Evolutionary conservation across 23 tunicate species (phyloP).

Genomic region (Ascidia mentula): DNA sequence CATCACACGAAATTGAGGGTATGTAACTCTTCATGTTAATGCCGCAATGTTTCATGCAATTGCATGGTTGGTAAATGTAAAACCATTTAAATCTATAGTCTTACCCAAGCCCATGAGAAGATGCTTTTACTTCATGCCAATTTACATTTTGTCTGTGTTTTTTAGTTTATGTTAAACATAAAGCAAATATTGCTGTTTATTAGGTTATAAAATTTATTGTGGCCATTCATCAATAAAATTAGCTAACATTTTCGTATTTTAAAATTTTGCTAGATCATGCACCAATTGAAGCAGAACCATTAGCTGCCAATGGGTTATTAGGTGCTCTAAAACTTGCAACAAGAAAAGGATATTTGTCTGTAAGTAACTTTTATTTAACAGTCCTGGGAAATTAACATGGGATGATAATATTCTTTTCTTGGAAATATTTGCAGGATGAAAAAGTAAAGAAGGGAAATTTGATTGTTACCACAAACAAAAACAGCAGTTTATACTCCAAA

Average conservation of each 20-base stretch:
- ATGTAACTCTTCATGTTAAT: neutral
- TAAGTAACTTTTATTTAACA: too few species aligned
- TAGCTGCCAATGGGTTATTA: constrained; percentile 76
- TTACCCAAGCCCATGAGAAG: too few species aligned
- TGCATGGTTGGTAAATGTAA: too few species aligned
- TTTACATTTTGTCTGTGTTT: too few species aligned
- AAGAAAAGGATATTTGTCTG: constrained; percentile 78
- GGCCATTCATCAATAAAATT: too few species aligned
- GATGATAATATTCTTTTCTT: neutral
- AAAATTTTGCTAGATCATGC: constrained; percentile 52
- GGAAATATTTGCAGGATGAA: constrained; percentile 25
- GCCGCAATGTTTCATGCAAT: too few species aligned
- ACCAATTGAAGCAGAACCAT: constrained; percentile 92
- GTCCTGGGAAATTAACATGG: neutral
- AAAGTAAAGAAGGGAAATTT: constrained; percentile 42
- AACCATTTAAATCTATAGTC: too few species aligned
- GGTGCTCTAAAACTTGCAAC: constrained; percentile 82
- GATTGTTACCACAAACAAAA: constrained; percentile 43
- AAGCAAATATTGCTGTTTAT: too few species aligned
- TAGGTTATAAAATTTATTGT: too few species aligned
- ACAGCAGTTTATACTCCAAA: constrained; percentile 55
- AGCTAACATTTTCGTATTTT: too few species aligned
- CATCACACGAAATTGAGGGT: constrained; percentile 45
- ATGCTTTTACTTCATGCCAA: too few species aligned
- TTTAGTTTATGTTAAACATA: too few species aligned